These are phyloP conservation scores for Seira sanloemensis DNA, from an alignment of 2,888 invertebrate species.

Conservation along the genomic window DNA sequence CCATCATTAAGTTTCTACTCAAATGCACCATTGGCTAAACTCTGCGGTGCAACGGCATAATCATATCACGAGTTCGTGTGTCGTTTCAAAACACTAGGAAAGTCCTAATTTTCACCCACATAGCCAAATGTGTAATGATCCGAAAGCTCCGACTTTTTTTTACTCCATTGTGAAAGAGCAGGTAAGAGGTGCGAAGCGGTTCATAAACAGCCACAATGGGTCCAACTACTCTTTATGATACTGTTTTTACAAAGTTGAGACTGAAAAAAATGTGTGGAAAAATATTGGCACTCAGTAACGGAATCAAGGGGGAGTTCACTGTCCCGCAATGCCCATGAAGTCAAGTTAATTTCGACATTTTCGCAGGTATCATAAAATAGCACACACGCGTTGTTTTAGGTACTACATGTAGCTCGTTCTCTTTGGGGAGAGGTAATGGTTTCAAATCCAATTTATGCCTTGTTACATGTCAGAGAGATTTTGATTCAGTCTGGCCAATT, in stretches of 20 bases:
- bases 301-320: neutral
- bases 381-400: too few relatives aligned
- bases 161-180: neutral
- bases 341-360: too few relatives aligned
- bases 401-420: too few relatives aligned
- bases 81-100: neutral
- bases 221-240: slow-evolving; percentile 48
- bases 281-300: neutral
- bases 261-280: neutral
- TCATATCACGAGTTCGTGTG: neutral
- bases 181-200: slow-evolving; percentile 37
- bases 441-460: too few relatives aligned
- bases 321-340: neutral
- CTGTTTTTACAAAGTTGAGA: slow-evolving; percentile 32
- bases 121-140: slow-evolving; percentile 17
- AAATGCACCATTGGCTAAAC: slow-evolving; percentile 26
- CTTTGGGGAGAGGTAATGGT: too few relatives aligned
- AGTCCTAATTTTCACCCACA: neutral
- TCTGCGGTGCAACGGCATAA: slow-evolving; percentile 15
- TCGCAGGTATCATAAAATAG: too few relatives aligned
- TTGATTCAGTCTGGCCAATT: too few relatives aligned
- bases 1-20: slow-evolving; percentile 46
- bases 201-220: slow-evolving; percentile 49
- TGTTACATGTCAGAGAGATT: too few relatives aligned
- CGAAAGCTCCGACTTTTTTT: neutral